Conservation (phyloP, 2,888 invertebrate species). For the Carcina quercana region DNA sequence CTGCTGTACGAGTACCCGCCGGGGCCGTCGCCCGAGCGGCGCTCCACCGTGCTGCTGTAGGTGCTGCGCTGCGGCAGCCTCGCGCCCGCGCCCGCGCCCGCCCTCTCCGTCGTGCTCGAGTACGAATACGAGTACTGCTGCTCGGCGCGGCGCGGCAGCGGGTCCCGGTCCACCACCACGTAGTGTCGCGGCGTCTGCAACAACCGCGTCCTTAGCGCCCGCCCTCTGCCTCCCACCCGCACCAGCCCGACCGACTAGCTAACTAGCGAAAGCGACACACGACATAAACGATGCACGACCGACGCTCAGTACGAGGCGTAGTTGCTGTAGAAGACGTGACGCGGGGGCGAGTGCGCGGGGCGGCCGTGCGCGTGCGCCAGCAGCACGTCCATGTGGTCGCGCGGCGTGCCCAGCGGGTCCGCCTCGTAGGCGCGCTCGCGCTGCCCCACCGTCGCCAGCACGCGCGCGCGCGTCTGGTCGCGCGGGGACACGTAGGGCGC, state of each 20-base stretch:
- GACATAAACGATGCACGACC: constrained; percentile 28
- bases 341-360: constrained; percentile 61
- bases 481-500: constrained; percentile 81
- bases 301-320: constrained; percentile 61
- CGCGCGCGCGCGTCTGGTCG: constrained; percentile 78
- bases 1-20: constrained; percentile 86
- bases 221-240: constrained; percentile 38
- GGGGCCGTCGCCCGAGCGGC: constrained; percentile 79
- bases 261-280: constrained; percentile 68
- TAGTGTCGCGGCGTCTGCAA: constrained; percentile 92
- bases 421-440: constrained; percentile 75
- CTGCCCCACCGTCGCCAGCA: constrained; percentile 73
- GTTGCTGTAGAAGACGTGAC: constrained; percentile 71
- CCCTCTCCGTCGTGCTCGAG: constrained; percentile 76
- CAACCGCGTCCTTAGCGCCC: constrained; percentile 58
- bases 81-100: constrained; percentile 56
- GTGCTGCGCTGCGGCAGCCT: constrained; percentile 76
- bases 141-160: constrained; percentile 80
- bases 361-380: constrained; percentile 77
- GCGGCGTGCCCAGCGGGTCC: constrained; percentile 74
- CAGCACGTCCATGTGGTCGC: constrained; percentile 78
- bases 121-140: constrained; percentile 92
- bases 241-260: constrained; percentile 45
- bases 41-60: constrained; percentile 81
- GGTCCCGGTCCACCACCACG: constrained; percentile 88